These are phyloP conservation scores for Chironex yamaguchii DNA, from an alignment of 30 jellyfish, hydroid and myxozoan genomes.

Conservation along the genomic window DNA sequence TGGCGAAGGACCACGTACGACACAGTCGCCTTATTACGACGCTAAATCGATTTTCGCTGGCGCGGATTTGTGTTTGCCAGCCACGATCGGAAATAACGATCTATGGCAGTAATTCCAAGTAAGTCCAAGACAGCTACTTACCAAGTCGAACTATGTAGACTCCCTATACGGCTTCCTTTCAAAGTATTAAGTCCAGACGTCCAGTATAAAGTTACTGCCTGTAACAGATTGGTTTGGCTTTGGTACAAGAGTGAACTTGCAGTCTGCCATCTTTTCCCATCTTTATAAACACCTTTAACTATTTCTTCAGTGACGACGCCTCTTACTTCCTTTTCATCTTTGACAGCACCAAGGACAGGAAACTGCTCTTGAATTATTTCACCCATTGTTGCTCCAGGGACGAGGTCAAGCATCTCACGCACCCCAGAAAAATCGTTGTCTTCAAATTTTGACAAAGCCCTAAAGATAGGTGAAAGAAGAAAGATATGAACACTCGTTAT, in stretches of 20 bases:
- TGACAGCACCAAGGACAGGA: slow-evolving; percentile 95
- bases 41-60: too few species aligned
- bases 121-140: too few species aligned
- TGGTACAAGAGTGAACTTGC: slow-evolving; percentile 80
- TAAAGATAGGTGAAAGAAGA: slow-evolving; percentile 15
- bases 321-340: slow-evolving; percentile 78
- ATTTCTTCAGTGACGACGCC: slow-evolving; percentile 12
- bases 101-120: too few species aligned
- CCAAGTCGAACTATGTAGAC: slow-evolving; percentile 98
- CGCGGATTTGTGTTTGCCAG: too few species aligned
- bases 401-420: slow-evolving; percentile 89
- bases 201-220: slow-evolving; percentile 97
- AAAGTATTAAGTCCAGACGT: slow-evolving; percentile 94
- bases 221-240: slow-evolving; percentile 85
- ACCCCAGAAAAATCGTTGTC: slow-evolving; percentile 97
- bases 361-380: slow-evolving; percentile 93
- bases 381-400: slow-evolving; percentile 93
- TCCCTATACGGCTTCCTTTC: slow-evolving; percentile 95
- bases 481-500: not conserved
- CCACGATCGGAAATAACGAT: too few species aligned
- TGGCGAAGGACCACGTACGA: too few species aligned
- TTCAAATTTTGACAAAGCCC: slow-evolving; percentile 96
- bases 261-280: slow-evolving; percentile 65
- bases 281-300: not conserved
- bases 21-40: too few species aligned